A percentile compares a stretch with the other conserved stretches of the same genome.
Evolutionary conservation across 2,797 vertebrate species (phyloP).

Genomic region (Gallinago solitaria): DNA sequence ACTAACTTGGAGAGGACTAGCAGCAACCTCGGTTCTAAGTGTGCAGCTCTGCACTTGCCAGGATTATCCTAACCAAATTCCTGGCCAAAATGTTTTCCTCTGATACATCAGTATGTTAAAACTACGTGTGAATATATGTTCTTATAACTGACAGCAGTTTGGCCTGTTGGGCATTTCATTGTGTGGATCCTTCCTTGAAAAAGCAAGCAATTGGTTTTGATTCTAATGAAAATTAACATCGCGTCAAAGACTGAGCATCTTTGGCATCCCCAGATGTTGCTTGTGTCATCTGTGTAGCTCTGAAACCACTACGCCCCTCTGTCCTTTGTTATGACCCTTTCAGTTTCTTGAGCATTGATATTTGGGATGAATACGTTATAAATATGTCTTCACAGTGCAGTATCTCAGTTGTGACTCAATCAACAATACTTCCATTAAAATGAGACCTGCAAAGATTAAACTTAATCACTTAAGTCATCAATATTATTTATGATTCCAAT

Average conservation of each 20-base stretch:
- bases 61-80: not conserved
- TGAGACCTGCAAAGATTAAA: not conserved
- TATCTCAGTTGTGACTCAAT: not conserved
- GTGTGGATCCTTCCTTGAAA: not conserved
- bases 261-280: not conserved
- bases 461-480: not conserved
- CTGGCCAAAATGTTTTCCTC: not conserved
- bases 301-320: not conserved
- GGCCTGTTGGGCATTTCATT: not conserved
- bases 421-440: not conserved
- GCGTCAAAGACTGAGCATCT: not conserved
- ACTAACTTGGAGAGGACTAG: not conserved
- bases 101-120: not conserved
- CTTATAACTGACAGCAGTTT: not conserved
- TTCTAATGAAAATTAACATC: not conserved
- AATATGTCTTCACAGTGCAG: not conserved
- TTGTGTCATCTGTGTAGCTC: not conserved
- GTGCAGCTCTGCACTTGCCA: not conserved
- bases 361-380: not conserved
- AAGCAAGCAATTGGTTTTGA: not conserved
- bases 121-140: accelerated
- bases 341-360: not conserved
- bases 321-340: not conserved
- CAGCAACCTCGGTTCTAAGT: not conserved
- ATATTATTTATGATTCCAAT: not conserved